Base-by-base conservation (phyloP, 2,888 invertebrate species). In the Tachina lurida region DNA sequence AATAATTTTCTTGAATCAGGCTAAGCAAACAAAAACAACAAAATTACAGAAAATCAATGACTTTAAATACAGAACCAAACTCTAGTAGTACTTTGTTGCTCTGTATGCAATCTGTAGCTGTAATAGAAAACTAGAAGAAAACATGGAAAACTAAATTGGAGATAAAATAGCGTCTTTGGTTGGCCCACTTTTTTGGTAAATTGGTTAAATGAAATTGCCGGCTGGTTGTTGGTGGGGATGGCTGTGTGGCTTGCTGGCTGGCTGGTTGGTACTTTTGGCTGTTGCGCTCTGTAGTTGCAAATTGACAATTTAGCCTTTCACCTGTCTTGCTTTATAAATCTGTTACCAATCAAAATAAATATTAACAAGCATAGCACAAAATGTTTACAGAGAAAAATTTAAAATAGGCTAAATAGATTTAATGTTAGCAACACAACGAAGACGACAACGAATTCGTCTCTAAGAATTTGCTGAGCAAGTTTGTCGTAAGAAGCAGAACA, bases 291-390 rank as follows among this genome's bases (percentile, higher is more conserved):
- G 65, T 63, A 73, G 75, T 89, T 90, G 91, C 90, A 91, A 91
- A 91, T 91, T 91, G 91, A 91, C 91, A 91, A 91, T 91, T 91
- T 91, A 91, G 91, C 91, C 91, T 91, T 91, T 91, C 91, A 91
- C 91, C 91, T 91, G 91, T 91, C 91, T 89, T 89, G 91, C 88
- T 76, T 86, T 83, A 76, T 90, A 90, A 91, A 91, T 90, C 91
- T 90, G 91, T 90, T 89, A 89, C 89, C 91, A 90, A 91, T 91
- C 90, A 91, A 91, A 91, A 88, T 87, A 87, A 87, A 87, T 87
- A 87, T 87, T 80, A 77, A 31, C 71, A 73, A 73, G 52, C 45
- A 67, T 52, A 62, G 19, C 80, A 81, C 75, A 79, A 68, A 83
- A 62, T 56, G 45, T 39, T 17, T 39, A 10, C 7, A 22, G 22